Evolutionary conservation across 2,888 invertebrate genomes (phyloP).

Genomic region (Drosophila kuntzei): DNA sequence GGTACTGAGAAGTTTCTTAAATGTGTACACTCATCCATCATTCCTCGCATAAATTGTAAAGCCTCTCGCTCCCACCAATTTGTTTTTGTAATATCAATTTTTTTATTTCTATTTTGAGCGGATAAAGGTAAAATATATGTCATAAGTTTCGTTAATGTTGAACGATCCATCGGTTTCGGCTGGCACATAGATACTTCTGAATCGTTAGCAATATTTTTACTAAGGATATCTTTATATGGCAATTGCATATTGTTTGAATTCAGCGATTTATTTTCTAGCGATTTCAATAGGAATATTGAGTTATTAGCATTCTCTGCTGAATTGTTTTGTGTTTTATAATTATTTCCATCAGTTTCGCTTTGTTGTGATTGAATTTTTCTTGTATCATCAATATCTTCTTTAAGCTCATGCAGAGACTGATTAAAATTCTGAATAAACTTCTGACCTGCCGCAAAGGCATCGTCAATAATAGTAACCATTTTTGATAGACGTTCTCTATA

Average conservation of each 20-base stretch:
- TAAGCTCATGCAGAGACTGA: conserved; percentile 86
- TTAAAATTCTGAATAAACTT: conserved; percentile 90
- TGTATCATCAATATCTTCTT: conserved; percentile 84
- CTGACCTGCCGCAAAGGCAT: conserved; percentile 90
- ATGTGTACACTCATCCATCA: conserved; percentile 99
- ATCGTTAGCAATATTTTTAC: conserved; percentile 29
- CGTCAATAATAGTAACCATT: conserved; percentile 93
- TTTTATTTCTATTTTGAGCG: conserved; percentile 57
- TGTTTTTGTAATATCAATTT: conserved; percentile 87
- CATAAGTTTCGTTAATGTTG: conserved; percentile 84
- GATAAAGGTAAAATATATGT: conserved; percentile 80
- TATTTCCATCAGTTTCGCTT: conserved; percentile 27
- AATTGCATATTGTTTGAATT: conserved; percentile 31
- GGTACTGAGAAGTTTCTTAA: conserved; percentile 95
- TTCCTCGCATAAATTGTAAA: conserved; percentile 96
- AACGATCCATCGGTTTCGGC: conserved; percentile 40
- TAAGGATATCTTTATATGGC: conserved; percentile 43
- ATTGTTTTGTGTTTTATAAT: conserved; percentile 27
- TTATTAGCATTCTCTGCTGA: conserved; percentile 24
- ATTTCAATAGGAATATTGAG: conserved; percentile 71
- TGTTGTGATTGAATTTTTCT: conserved; percentile 58
- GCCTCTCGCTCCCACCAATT: conserved; percentile 92
- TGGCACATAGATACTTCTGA: conserved; percentile 23
- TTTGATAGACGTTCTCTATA: conserved; percentile 94
- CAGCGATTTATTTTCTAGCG: conserved; percentile 36